Conservation (phyloP, 2,113 vertebrate species). For the Pao palembangensis region DNA sequence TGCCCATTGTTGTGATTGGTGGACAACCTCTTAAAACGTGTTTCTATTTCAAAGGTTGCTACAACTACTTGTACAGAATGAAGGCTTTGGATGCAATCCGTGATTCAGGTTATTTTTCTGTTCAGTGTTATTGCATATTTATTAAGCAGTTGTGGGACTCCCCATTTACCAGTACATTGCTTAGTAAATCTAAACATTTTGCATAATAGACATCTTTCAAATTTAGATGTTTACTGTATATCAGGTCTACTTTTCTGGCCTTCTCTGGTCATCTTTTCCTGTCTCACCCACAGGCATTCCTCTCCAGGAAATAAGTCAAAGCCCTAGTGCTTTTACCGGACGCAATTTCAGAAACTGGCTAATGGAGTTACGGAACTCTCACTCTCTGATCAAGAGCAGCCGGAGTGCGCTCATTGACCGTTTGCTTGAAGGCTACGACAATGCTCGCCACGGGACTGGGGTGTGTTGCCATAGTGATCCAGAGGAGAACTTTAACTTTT, state of each 20-base stretch:
- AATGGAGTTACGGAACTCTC: constrained; percentile 84
- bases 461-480: constrained; percentile 53
- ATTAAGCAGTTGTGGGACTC: not conserved
- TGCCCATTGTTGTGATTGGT: not conserved
- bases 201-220: not conserved
- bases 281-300: constrained; percentile 78
- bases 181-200: not conserved
- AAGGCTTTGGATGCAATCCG: constrained; percentile 91
- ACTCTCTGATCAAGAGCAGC: constrained; percentile 83
- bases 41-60: constrained; percentile 77
- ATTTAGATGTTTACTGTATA: not conserved
- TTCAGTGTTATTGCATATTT: not conserved
- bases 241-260: not conserved
- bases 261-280: constrained; percentile 10
- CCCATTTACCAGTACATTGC: not conserved
- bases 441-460: constrained; percentile 90
- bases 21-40: not conserved
- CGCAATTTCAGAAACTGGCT: constrained; percentile 88
- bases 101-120: constrained; percentile 77
- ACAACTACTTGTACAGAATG: constrained; percentile 94
- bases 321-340: constrained; percentile 82
- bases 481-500: not conserved
- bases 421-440: constrained; percentile 88
- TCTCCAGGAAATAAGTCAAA: constrained; percentile 76
- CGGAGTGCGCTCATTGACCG: constrained; percentile 84